These are phyloP conservation scores for Petrolisthes cinctipes DNA, from an alignment of 2,888 invertebrate genomes.

Conservation along the genomic window DNA sequence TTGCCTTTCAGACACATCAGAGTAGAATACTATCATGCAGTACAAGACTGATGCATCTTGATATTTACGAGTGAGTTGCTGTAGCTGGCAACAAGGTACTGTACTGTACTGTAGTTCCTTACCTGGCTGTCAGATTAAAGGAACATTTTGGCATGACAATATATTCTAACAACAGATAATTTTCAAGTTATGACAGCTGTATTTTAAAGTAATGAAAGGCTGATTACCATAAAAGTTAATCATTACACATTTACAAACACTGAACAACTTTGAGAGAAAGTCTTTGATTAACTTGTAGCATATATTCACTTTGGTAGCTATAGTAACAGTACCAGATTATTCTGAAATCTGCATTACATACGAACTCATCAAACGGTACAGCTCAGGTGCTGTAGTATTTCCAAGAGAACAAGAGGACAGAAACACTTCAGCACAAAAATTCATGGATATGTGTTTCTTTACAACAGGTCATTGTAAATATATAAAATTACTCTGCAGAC, in stretches of 20 bases:
- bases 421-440: slow-evolving; percentile 54
- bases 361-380: neutral
- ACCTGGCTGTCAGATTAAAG: no score
- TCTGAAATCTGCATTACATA: neutral
- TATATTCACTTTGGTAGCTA: neutral
- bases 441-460: slow-evolving; percentile 59
- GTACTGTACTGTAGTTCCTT: no score
- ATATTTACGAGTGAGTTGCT: no score
- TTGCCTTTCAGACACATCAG: no score
- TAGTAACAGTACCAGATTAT: slow-evolving; percentile 1
- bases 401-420: slow-evolving; percentile 44
- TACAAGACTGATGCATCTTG: no score
- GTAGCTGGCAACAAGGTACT: no score
- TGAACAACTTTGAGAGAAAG: neutral
- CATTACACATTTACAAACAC: neutral
- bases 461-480: slow-evolving; percentile 62
- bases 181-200: no score
- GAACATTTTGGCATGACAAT: no score
- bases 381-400: slow-evolving; percentile 10
- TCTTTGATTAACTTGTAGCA: slow-evolving; percentile 7
- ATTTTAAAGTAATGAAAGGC: neutral
- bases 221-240: neutral
- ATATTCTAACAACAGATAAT: no score
- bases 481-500: slow-evolving; percentile 54
- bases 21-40: no score